phyloP scores from a whole-genome alignment of 2,797 vertebrate species.

The Nothura maculosa region DNA sequence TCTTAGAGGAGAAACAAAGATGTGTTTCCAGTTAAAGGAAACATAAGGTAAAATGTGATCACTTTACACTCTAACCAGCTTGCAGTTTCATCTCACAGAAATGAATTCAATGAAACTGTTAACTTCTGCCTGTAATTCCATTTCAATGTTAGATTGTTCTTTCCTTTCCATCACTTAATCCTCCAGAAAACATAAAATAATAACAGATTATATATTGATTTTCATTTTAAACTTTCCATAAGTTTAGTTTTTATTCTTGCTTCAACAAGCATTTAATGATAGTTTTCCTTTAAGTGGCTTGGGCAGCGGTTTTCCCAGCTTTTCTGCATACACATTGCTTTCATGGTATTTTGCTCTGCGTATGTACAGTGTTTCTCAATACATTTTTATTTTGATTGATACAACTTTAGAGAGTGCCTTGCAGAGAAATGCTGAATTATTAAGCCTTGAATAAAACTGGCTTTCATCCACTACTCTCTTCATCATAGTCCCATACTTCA shows the following conservation, averaged over 20 bases:
- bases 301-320: background rate
- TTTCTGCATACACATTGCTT: slow-evolving; percentile 1
- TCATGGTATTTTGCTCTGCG: slow-evolving; percentile 33
- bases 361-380: slow-evolving; percentile 44
- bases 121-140: background rate
- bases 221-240: background rate
- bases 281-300: background rate
- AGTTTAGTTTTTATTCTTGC: background rate
- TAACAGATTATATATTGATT: background rate
- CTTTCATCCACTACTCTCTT: slow-evolving; percentile 63
- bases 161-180: background rate
- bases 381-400: slow-evolving; percentile 63
- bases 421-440: slow-evolving; percentile 66
- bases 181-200: background rate
- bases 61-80: background rate
- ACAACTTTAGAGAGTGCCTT: slow-evolving; percentile 40
- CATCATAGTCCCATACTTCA: slow-evolving; percentile 57
- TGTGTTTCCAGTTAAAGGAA: background rate
- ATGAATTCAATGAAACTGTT: background rate
- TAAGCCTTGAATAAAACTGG: slow-evolving; percentile 54
- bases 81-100: background rate
- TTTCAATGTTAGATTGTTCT: background rate
- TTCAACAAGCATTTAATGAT: background rate
- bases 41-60: background rate
- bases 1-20: background rate